These are phyloP conservation scores for Lochmaea crataegi DNA, from an alignment of 2,888 invertebrate genomes.

Conservation along the genomic window DNA sequence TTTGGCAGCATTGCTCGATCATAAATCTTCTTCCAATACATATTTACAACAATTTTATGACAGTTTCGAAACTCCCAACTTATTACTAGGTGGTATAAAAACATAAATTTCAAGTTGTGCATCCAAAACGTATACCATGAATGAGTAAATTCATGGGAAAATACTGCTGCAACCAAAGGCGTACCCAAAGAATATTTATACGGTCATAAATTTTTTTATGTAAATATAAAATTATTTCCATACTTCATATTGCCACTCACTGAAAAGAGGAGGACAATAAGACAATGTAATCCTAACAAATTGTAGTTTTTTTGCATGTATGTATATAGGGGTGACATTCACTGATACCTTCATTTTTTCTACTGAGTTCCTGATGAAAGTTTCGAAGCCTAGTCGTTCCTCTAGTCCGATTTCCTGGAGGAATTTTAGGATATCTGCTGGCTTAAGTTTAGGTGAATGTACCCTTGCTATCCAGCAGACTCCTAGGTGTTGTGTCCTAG, in stretches of 20 bases:
- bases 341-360: no score
- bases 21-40: constrained; percentile 35
- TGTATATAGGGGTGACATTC: no score
- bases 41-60: constrained; percentile 41
- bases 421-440: no score
- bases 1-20: constrained; percentile 33
- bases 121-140: constrained; percentile 12
- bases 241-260: no score
- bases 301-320: no score
- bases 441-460: no score
- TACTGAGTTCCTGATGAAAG: no score
- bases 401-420: no score
- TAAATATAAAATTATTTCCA: not conserved
- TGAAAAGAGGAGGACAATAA: not conserved
- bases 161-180: constrained; percentile 7
- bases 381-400: no score
- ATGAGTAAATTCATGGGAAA: constrained; percentile 2
- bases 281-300: no score
- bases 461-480: no score
- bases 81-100: constrained; percentile 35
- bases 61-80: constrained; percentile 33
- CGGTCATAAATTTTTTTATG: not conserved
- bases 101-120: constrained; percentile 27
- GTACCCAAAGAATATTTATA: not conserved
- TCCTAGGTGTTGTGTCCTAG: no score